Percentiles rank a stretch among this genome's conserved stretches.
Evolutionary conservation across 2,797 vertebrate species (phyloP).

Genomic region (Pseudopleuronectes americanus): DNA sequence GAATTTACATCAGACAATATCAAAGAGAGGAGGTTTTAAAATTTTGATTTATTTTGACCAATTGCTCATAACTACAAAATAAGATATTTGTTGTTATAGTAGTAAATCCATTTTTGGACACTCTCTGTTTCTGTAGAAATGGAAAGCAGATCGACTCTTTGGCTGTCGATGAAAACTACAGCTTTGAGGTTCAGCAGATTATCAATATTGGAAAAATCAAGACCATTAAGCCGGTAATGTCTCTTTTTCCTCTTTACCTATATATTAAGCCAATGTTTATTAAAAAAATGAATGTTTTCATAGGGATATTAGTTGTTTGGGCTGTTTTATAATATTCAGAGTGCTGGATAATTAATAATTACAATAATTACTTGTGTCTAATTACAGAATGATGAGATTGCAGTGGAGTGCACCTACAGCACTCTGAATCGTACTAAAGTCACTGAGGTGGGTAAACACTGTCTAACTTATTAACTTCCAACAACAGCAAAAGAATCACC

Average conservation of each 20-base stretch:
- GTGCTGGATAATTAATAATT: not conserved
- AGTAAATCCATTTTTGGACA: not conserved
- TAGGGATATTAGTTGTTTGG: not conserved
- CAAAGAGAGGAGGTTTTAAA: no score
- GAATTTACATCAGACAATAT: not conserved
- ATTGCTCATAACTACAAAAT: not conserved
- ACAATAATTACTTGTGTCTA: not conserved
- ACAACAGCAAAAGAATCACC: no score
- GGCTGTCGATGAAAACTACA: slow-evolving; percentile 63
- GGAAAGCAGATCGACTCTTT: slow-evolving; percentile 66
- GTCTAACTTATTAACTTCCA: no score
- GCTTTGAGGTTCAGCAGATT: slow-evolving; percentile 74
- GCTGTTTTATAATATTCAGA: not conserved
- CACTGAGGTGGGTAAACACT: slow-evolving; percentile 64
- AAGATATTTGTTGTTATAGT: no score
- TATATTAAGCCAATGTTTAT: not conserved
- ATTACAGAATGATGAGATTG: slow-evolving; percentile 77
- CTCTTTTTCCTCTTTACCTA: not conserved
- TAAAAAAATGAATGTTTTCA: not conserved
- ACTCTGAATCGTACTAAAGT: slow-evolving; percentile 59
- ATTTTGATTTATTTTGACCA: no score
- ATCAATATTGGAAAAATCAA: slow-evolving; percentile 71
- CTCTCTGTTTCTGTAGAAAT: slow-evolving; percentile 53
- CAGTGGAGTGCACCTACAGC: slow-evolving; percentile 81
- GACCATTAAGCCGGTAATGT: slow-evolving; percentile 71